phyloP scores from a whole-genome alignment of 2,113 vertebrate genomes.

The Xerus inauris region DNA sequence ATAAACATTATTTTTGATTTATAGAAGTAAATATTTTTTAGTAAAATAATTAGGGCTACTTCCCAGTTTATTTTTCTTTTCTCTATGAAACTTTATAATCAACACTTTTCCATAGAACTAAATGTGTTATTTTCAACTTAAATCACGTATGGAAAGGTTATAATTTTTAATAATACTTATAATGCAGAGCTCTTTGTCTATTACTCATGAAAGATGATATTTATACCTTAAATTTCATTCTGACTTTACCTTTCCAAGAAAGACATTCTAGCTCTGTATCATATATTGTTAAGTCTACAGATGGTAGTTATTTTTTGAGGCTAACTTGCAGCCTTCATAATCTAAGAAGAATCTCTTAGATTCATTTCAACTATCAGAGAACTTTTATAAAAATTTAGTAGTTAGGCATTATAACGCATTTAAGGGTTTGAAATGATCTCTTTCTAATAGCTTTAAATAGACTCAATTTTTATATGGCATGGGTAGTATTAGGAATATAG shows the following conservation, averaged over 20 bases:
- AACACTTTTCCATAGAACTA: not conserved
- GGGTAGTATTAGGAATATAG: no score
- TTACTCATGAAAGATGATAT: not conserved
- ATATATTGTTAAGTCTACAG: not conserved
- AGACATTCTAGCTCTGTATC: not conserved
- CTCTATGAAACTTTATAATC: not conserved
- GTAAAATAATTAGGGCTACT: not conserved
- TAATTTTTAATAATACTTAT: not conserved
- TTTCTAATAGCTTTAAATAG: not conserved
- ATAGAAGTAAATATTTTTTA: not conserved
- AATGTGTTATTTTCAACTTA: not conserved
- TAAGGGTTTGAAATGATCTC: not conserved
- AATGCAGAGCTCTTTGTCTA: not conserved
- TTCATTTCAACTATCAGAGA: not conserved
- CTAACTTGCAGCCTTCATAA: not conserved
- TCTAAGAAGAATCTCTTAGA: not conserved
- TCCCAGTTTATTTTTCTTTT: not conserved
- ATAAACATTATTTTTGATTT: not conserved
- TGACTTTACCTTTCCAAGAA: not conserved
- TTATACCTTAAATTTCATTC: not conserved
- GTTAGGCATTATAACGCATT: not conserved
- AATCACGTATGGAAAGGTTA: not conserved
- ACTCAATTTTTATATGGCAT: not conserved
- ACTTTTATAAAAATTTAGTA: not conserved
- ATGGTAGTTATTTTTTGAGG: not conserved